phyloP scores from a whole-genome alignment of 2,797 vertebrate species.

The Melopsittacus undulatus region DNA sequence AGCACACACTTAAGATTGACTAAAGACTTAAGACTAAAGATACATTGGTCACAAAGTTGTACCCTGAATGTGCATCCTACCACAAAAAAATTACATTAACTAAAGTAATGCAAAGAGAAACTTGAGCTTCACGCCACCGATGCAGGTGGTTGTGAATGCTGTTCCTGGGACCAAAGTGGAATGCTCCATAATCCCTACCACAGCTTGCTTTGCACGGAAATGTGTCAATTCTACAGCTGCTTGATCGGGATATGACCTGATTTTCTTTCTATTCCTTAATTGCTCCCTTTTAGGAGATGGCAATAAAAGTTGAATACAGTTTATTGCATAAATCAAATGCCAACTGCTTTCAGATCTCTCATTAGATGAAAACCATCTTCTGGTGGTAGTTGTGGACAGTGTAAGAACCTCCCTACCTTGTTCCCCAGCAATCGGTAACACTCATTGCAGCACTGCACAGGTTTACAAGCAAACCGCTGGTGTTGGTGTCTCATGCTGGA shows the following conservation, averaged over 20 bases:
- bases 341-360: not conserved
- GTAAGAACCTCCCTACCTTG: not conserved
- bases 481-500: not conserved
- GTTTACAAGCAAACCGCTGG: not conserved
- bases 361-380: not conserved
- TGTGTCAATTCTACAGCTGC: not conserved
- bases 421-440: not conserved
- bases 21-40: not conserved
- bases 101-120: rapidly evolving
- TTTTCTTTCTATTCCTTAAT: not conserved
- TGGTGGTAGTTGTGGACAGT: not conserved
- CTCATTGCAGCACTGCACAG: rapidly evolving
- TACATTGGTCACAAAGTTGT: not conserved
- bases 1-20: too few species aligned
- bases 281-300: not conserved
- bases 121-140: not conserved
- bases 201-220: not conserved
- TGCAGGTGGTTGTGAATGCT: not conserved
- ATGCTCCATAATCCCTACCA: not conserved
- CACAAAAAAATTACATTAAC: not conserved
- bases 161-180: not conserved
- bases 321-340: not conserved
- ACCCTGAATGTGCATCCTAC: rapidly evolving
- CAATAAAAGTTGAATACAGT: not conserved
- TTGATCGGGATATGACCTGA: not conserved